Percentiles rank a stretch among this genome's conserved stretches.
Conservation (phyloP, 2,797 vertebrate genomes). For the Moxostoma hubbsi region DNA sequence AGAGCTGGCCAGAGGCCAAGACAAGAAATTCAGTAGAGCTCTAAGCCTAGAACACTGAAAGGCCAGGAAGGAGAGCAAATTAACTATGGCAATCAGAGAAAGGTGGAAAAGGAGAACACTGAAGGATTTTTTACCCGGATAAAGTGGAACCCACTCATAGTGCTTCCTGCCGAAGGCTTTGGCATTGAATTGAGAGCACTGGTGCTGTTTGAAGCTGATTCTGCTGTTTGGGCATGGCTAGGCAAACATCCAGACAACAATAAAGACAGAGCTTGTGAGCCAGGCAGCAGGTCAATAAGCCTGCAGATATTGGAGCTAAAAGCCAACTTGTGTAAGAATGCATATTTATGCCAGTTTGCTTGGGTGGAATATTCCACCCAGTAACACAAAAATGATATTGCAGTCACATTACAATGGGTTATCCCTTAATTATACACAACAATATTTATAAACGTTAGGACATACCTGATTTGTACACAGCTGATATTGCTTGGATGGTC, state of each 20-base stretch:
- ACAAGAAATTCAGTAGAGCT: constrained; percentile 29
- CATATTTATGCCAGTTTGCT: constrained; percentile 42
- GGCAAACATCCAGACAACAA: constrained; percentile 53
- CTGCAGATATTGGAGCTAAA: constrained; percentile 52
- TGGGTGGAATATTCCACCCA: constrained; percentile 40
- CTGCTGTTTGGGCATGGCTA: constrained; percentile 84
- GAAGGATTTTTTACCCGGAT: constrained; percentile 78
- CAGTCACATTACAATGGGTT: constrained; percentile 29
- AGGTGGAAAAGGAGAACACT: constrained; percentile 14
- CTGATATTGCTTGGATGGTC: constrained; percentile 84
- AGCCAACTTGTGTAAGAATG: constrained; percentile 55
- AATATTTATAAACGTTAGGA: constrained; percentile 5
- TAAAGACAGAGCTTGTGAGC: constrained; percentile 51
- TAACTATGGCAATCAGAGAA: constrained; percentile 5
- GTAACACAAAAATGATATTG: constrained; percentile 3
- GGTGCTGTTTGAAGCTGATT: constrained; percentile 88
- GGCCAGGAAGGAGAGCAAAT: neutral
- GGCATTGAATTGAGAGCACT: constrained; percentile 88
- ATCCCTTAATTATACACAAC: constrained; percentile 41
- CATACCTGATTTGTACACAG: constrained; percentile 86
- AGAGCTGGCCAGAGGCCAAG: constrained; percentile 46
- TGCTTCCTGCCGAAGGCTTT: constrained; percentile 86
- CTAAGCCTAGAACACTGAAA: constrained; percentile 34
- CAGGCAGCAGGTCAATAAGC: constrained; percentile 44
- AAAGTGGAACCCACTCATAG: constrained; percentile 87